Evolutionary conservation across 2,113 vertebrate genomes (phyloP), one percentile per base, ranked within the genome.

Genomic region (Saccopteryx leptura): DNA sequence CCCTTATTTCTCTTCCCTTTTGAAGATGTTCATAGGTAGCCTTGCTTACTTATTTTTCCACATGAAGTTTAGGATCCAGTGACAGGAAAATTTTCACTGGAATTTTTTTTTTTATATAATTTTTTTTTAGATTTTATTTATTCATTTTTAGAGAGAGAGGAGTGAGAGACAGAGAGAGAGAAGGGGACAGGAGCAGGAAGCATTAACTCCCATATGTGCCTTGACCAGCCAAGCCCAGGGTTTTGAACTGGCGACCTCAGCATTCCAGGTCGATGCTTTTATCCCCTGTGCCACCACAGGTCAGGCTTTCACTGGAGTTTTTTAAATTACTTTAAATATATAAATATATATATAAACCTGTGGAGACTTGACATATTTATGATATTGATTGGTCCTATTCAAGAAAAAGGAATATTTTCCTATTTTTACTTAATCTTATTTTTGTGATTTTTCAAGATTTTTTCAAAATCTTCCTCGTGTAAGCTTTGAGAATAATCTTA

Each of bases 31-130:
- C 58, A 46, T 31, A 61, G 5, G 9, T 65, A 75, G 65, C 50
- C 74, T 68, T 88, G 84, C 26, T 83, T 65, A 91, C 65, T 89
- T 63, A 66, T 61, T 89, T 89, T 58, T 63, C 39, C 39, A 39
- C 39, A 39, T 39, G 39, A 39, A 39, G 39, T 39, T 39, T 39
- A 39, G 39, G 39, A 66, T 89, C 75, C 50, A 68, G 39, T 52
- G n/a, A 50, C 39, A 48, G 31, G n/a, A 92, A 94, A 82, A 23
- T 10, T 23, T 61, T 65, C 14, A 52, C 50, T 61, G n/a, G 48
- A 26, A 79, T 74, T 81, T 84, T 92, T 84, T 54, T 18, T 39
- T 39, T 3, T n/a, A n/a, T n/a, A n/a, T n/a, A 39, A 39, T 39
- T 39, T 39, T 39, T 39, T 39, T 39, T 39, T 39, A 39, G 39